Base-by-base conservation (phyloP, 2,113 vertebrate genomes). In the Athene cunicularia region DNA sequence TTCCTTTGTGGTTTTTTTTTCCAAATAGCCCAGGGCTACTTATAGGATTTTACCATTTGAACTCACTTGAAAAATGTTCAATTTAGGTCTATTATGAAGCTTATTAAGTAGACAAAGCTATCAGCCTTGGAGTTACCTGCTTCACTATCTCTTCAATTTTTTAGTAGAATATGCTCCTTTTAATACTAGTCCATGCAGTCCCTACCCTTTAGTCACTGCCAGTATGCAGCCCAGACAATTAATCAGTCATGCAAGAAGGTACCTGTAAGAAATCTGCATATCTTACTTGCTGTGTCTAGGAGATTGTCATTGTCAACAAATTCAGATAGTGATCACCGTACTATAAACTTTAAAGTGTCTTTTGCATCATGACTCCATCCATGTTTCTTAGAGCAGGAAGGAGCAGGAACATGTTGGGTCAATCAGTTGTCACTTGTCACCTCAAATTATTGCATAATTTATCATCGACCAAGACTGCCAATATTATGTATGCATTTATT, bases 391-490 rank as follows among this genome's bases (percentile, higher is more conserved):
- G 32, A 83, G 49, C 30, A 75, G 39, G 81, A 90, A 86, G 53
- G 27, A 76, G 35, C 8, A 33, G 49, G 37, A 88, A 93, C 8
- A 26, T 14, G 8, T 26, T 66, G 49, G 37, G 53, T 90, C 87
- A 85, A 58, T 80, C 58, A 50, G 64, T 81, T 86, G 64, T 89
- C 68, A 67, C 80, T 71, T 94, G 95, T 95, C 97, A 88, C 45
- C 71, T 93, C 58, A n/a, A 82, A 94, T 96, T 95, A 94, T 73
- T 94, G 47, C 76, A 35, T 93, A 96, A 93, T 50, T 72, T 75
- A 60, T 53, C 93, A 76, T 79, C 47, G 62, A 3, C 52, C 14
- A 70, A 73, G 71, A 53, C 33, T 82, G 66, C 23, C 53, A 73
- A 37, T 72, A 68, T 84, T 86, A 91, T 49, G 35, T 35, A 87